phyloP scores from a whole-genome alignment of 2,888 invertebrate species.

The Urechis unicinctus region DNA sequence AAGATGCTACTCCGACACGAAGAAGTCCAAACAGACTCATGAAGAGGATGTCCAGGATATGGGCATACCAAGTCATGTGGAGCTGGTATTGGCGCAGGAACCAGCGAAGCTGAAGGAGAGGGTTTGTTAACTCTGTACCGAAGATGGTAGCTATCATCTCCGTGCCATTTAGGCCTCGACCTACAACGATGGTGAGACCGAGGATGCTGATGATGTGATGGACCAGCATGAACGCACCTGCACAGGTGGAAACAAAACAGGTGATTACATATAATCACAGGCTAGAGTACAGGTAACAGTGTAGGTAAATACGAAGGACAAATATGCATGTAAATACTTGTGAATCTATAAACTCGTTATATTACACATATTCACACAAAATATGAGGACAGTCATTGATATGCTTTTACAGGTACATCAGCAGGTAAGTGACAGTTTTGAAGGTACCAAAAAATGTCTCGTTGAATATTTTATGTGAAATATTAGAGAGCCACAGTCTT shows the following conservation, averaged over 20 bases:
- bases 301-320: neutral
- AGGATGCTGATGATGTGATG: slow-evolving; percentile 43
- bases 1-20: slow-evolving; percentile 35
- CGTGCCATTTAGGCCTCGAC: slow-evolving; percentile 35
- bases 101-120: slow-evolving; percentile 48
- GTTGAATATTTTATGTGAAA: neutral
- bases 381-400: no score
- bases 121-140: slow-evolving; percentile 46
- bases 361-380: no score
- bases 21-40: slow-evolving; percentile 39
- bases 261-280: neutral
- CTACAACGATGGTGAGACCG: slow-evolving; percentile 30
- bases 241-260: no score
- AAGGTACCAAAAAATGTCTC: neutral
- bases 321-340: neutral
- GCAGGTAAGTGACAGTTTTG: no score
- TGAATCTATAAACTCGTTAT: neutral
- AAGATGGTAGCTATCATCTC: slow-evolving; percentile 45
- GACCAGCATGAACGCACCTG: slow-evolving; percentile 44
- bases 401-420: no score
- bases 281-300: neutral
- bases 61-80: slow-evolving; percentile 28
- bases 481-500: neutral
- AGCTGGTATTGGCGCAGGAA: slow-evolving; percentile 25
- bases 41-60: slow-evolving; percentile 38